Conservation (phyloP, 2,113 vertebrate genomes). For the Diadophis punctatus region DNA sequence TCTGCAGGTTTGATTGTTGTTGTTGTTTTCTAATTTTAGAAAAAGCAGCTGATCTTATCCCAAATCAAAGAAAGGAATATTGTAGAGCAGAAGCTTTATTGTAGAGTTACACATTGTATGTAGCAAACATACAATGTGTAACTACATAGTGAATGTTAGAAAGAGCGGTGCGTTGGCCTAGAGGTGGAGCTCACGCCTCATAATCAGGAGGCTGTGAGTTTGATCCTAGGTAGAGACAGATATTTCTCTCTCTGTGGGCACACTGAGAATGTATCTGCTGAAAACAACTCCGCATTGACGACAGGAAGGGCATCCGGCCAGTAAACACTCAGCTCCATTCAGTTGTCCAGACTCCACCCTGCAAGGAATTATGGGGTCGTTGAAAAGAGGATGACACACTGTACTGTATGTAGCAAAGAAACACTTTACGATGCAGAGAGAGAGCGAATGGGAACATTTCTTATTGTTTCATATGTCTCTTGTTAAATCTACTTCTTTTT, state of each 20-base stretch:
- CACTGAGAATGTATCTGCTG: too few species aligned
- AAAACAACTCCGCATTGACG: too few species aligned
- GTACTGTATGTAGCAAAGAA: not conserved
- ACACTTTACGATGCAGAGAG: not conserved
- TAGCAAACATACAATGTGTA: not conserved
- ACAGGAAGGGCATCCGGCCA: too few species aligned
- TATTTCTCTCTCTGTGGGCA: too few species aligned
- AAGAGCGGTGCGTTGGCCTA: too few species aligned
- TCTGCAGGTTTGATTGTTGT: not conserved
- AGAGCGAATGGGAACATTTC: not conserved
- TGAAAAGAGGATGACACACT: not conserved
- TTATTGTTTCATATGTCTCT: rapidly evolving
- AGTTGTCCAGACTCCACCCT: too few species aligned
- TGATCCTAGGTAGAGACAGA: too few species aligned
- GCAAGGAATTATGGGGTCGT: too few species aligned
- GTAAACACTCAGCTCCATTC: too few species aligned
- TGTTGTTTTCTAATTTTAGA: not conserved
- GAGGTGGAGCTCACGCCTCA: too few species aligned
- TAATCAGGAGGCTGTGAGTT: too few species aligned
- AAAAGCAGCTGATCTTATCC: not conserved
- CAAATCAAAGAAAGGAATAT: not conserved
- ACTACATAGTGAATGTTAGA: too few species aligned
- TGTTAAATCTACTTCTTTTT: constrained; percentile 42
- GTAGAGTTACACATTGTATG: not conserved
- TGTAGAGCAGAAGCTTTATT: not conserved